phyloP scores from a whole-genome alignment of 53 echinoderm and acorn worm species.

The Astropecten irregularis region DNA sequence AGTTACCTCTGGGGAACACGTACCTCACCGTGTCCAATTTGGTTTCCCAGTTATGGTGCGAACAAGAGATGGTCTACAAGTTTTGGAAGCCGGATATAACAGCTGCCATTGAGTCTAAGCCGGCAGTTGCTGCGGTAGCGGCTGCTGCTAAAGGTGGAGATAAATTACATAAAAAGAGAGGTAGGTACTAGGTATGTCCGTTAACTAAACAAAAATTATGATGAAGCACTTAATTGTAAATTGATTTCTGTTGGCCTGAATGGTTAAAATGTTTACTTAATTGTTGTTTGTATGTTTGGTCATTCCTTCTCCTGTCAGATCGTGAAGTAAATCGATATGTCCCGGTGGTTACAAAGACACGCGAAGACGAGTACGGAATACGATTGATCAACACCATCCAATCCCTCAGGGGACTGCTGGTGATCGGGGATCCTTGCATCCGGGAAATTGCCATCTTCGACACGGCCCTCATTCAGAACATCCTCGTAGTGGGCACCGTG shows the following conservation, averaged over 20 bases:
- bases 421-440: constrained; percentile 41
- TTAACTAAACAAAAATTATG: too few relatives aligned
- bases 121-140: neutral
- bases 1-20: constrained; percentile 30
- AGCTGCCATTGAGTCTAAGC: neutral
- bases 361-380: constrained; percentile 79
- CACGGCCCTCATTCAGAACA: constrained; percentile 58
- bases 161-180: constrained; percentile 6
- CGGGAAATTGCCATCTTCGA: constrained; percentile 89
- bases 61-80: constrained; percentile 84
- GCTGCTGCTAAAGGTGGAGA: neutral
- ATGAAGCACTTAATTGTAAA: too few relatives aligned
- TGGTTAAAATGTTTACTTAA: too few relatives aligned
- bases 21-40: constrained; percentile 81
- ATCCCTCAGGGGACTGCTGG: constrained; percentile 59
- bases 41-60: constrained; percentile 90
- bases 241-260: too few relatives aligned
- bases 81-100: neutral
- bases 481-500: constrained; percentile 75
- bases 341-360: constrained; percentile 56
- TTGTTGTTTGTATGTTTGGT: too few relatives aligned
- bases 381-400: constrained; percentile 78
- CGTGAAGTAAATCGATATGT: constrained; percentile 83
- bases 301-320: too few relatives aligned
- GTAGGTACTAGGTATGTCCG: neutral